These are phyloP conservation scores for Polyodon spathula DNA, from an alignment of 2,113 vertebrate genomes.

Conservation along the genomic window DNA sequence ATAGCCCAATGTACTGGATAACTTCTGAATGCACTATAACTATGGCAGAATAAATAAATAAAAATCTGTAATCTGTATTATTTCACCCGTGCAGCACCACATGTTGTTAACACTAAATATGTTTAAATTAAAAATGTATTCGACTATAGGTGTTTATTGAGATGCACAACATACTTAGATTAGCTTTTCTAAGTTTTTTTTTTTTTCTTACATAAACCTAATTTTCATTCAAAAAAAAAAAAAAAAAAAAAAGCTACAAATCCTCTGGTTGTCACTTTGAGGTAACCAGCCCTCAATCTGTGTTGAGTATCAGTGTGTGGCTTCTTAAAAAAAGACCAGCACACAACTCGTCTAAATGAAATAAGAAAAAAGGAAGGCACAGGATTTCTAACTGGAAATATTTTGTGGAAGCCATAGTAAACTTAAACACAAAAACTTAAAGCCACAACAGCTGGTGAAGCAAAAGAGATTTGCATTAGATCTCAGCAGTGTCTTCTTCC, in stretches of 20 bases:
- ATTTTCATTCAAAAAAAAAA: neutral
- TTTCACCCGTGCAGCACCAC: slow-evolving; percentile 55
- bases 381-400: slow-evolving; percentile 49
- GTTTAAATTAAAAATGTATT: slow-evolving; percentile 16
- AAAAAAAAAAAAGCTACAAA: neutral
- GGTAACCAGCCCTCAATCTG: slow-evolving; percentile 64
- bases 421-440: slow-evolving; percentile 42
- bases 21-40: slow-evolving; percentile 4
- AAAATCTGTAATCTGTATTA: slow-evolving; percentile 25
- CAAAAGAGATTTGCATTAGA: slow-evolving; percentile 39
- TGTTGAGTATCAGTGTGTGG: neutral
- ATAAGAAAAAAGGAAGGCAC: slow-evolving; percentile 66
- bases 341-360: slow-evolving; percentile 4
- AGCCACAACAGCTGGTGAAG: slow-evolving; percentile 17
- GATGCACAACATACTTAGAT: slow-evolving; percentile 18
- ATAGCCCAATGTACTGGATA: slow-evolving; percentile 3
- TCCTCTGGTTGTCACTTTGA: slow-evolving; percentile 34
- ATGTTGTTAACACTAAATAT: slow-evolving; percentile 28
- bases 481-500: slow-evolving; percentile 56
- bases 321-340: slow-evolving; percentile 29
- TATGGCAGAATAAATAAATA: slow-evolving; percentile 25
- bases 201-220: neutral
- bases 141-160: slow-evolving; percentile 28
- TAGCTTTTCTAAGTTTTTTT: neutral
- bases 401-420: slow-evolving; percentile 45